Conservation (phyloP, 2,888 invertebrate genomes). For the Thumatha senex region DNA sequence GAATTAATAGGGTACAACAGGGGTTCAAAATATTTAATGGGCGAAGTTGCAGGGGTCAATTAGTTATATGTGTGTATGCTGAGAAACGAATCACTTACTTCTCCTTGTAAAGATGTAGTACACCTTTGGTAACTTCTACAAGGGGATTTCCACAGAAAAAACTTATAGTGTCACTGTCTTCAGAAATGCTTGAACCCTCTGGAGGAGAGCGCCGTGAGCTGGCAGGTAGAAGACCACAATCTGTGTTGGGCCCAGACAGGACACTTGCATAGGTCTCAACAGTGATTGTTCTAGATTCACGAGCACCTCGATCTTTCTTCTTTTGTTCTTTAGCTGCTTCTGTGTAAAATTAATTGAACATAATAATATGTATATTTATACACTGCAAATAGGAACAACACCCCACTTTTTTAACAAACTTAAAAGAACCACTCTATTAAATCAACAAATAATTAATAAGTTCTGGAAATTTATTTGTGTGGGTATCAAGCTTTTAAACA, state of each 20-base stretch:
- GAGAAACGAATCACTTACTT: constrained; percentile 85
- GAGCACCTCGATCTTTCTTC: constrained; percentile 85
- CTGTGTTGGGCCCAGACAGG: constrained; percentile 77
- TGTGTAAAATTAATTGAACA: constrained; percentile 20
- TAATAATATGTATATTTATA: not conserved
- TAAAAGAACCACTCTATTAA: too few species aligned
- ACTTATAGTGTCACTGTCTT: constrained; percentile 83
- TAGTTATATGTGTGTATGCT: too few species aligned
- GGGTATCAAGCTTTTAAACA: too few species aligned
- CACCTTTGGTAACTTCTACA: constrained; percentile 98
- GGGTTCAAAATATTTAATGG: too few species aligned
- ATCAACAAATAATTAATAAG: too few species aligned
- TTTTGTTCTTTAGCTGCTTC: constrained; percentile 73
- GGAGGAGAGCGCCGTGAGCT: constrained; percentile 84
- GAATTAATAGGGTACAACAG: too few species aligned
- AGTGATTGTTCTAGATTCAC: constrained; percentile 87
- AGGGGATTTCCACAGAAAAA: constrained; percentile 98
- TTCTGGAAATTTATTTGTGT: too few species aligned
- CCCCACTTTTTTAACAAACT: too few species aligned
- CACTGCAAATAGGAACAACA: too few species aligned
- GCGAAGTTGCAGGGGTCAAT: too few species aligned
- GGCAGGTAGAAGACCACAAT: constrained; percentile 83
- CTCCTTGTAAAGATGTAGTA: constrained; percentile 98
- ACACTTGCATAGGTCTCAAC: constrained; percentile 91
- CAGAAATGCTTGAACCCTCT: constrained; percentile 52